These are phyloP conservation scores for Brenthis daphne DNA, from an alignment of 2,888 invertebrate genomes.

Conservation along the genomic window DNA sequence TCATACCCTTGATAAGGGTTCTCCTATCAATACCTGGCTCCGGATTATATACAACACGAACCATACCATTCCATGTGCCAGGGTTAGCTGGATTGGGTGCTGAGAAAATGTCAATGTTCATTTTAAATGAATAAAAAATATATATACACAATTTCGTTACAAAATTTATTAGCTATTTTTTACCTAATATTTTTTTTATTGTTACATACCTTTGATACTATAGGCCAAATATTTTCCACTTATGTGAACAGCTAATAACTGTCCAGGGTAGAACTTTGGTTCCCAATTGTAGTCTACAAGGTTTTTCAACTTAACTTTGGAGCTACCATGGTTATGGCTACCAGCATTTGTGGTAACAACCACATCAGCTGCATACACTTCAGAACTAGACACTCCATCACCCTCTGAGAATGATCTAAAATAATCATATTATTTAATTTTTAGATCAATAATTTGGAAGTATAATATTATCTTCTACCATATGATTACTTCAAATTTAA, in stretches of 20 bases:
- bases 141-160: neutral
- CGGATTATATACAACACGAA: conserved; percentile 90
- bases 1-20: conserved; percentile 92
- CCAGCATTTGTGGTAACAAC: conserved; percentile 87
- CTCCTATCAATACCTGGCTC: conserved; percentile 86
- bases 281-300: conserved; percentile 98
- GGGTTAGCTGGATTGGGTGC: conserved; percentile 69
- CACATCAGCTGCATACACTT: conserved; percentile 84
- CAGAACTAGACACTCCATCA: conserved; percentile 82
- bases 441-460: neutral
- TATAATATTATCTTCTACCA: too few species aligned
- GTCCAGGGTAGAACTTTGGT: conserved; percentile 91
- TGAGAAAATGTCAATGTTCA: conserved; percentile 39
- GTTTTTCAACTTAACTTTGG: conserved; percentile 94
- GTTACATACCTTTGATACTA: conserved; percentile 90
- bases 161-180: too few species aligned
- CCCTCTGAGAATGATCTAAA: conserved; percentile 82
- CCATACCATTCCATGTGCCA: conserved; percentile 85
- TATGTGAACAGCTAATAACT: conserved; percentile 93
- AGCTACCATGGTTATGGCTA: conserved; percentile 90
- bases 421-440: neutral
- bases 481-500: too few species aligned
- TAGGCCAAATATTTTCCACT: conserved; percentile 94
- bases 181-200: neutral
- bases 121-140: conserved; percentile 1